Conservation (phyloP, 2,797 vertebrate species). For the Graptemys geographica region DNA sequence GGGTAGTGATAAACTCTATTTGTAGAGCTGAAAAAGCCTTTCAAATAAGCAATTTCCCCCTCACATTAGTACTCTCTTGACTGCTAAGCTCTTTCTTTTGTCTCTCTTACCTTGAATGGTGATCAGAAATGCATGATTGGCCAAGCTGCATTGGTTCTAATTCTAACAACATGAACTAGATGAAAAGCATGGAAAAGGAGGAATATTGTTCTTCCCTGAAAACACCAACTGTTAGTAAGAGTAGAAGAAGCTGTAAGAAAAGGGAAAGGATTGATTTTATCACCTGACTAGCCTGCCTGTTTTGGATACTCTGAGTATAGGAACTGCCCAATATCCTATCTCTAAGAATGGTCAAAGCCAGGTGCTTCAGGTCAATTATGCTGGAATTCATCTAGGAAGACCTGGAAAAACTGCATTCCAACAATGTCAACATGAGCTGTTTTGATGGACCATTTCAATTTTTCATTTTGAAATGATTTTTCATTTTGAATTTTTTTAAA, state of each 20-base stretch:
- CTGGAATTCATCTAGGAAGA: no score
- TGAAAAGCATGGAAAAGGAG: not conserved
- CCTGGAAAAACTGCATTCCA: no score
- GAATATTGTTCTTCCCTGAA: not conserved
- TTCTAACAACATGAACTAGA: conserved; percentile 52
- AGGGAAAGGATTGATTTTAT: not conserved
- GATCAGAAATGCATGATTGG: conserved; percentile 72
- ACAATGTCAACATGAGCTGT: no score
- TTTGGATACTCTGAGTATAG: not conserved
- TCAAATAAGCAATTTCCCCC: conserved; percentile 73
- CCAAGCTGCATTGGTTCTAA: conserved; percentile 66
- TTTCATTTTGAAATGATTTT: no score
- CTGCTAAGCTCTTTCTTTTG: conserved; percentile 66
- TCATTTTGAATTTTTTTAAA: no score
- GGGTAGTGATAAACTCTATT: conserved; percentile 53
- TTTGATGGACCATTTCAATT: no score
- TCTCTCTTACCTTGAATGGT: conserved; percentile 71
- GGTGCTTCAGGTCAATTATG: not conserved
- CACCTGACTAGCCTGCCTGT: not conserved
- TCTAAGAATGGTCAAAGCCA: not conserved
- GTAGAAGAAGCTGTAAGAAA: not conserved
- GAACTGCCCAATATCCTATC: not conserved
- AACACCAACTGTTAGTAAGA: conserved; percentile 52
- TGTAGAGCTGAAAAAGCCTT: conserved; percentile 65
- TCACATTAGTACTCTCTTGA: conserved; percentile 68